phyloP scores from a whole-genome alignment of 2,797 vertebrate species.

The Linurgus olivaceus region DNA sequence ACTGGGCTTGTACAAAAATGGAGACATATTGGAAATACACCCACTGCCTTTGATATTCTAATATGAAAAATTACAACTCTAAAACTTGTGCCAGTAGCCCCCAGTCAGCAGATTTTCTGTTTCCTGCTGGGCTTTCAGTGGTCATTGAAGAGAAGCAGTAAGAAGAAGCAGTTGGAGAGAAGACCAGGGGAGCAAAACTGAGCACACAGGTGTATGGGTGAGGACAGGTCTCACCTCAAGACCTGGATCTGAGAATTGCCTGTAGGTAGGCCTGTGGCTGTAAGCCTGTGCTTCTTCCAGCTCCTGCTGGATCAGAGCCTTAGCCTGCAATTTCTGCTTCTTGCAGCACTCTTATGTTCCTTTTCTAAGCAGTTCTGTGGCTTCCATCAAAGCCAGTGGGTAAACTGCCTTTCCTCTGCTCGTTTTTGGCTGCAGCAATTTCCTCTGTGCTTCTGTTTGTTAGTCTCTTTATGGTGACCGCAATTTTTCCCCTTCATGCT shows the following conservation, averaged over 20 bases:
- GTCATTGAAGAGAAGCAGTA: background rate
- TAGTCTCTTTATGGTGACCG: background rate
- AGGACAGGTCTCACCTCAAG: background rate
- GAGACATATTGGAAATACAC: background rate
- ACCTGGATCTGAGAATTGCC: background rate
- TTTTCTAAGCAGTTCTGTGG: background rate
- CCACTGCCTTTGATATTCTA: background rate
- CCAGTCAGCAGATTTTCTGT: background rate
- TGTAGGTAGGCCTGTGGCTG: background rate
- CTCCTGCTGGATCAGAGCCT: background rate
- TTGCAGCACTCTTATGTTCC: background rate
- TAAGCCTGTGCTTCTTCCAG: background rate
- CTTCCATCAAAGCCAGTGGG: background rate
- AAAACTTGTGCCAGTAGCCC: background rate
- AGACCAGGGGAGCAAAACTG: background rate
- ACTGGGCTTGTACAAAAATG: background rate
- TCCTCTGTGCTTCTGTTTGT: background rate
- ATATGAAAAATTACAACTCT: background rate
- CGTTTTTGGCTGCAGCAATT: background rate
- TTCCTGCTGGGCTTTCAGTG: background rate
- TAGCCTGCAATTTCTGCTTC: background rate
- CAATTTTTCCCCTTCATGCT: background rate
- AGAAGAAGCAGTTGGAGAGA: background rate
- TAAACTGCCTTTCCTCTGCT: background rate
- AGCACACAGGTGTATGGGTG: fast-evolving